Conservation (phyloP, 2,113 vertebrate genomes). For the Glaucomys volans region DNA sequence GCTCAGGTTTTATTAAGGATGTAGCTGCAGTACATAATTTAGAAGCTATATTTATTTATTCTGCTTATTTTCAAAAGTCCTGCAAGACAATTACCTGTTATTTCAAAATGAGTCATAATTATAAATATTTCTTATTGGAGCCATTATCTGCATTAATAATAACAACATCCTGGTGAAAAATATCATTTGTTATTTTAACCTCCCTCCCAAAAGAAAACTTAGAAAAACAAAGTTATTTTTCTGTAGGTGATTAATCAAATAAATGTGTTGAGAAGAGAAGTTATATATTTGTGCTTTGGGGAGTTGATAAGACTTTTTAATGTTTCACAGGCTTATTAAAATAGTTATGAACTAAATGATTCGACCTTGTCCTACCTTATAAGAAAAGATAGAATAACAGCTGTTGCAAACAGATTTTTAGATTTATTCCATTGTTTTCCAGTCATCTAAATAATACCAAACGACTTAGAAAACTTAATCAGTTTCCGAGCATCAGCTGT, state of each 20-base stretch:
- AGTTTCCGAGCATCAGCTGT: neutral
- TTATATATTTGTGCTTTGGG: neutral
- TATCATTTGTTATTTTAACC: conserved; percentile 50
- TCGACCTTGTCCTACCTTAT: neutral
- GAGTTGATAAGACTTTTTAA: neutral
- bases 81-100: neutral
- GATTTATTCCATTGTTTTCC: neutral
- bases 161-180: neutral
- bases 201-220: neutral
- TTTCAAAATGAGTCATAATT: conserved; percentile 59
- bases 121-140: conserved; percentile 12
- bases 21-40: neutral
- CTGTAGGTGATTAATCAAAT: conserved; percentile 10
- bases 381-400: neutral
- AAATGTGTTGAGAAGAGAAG: neutral
- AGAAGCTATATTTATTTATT: neutral
- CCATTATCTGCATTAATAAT: conserved; percentile 7
- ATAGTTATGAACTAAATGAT: conserved; percentile 34
- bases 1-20: conserved; percentile 35
- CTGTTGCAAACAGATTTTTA: conserved; percentile 2
- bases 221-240: conserved; percentile 38
- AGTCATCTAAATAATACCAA: neutral
- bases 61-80: conserved; percentile 46
- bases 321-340: conserved; percentile 46
- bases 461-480: conserved; percentile 9